Base-by-base conservation (phyloP, 2,113 vertebrate genomes). In the Tautogolabrus adspersus region DNA sequence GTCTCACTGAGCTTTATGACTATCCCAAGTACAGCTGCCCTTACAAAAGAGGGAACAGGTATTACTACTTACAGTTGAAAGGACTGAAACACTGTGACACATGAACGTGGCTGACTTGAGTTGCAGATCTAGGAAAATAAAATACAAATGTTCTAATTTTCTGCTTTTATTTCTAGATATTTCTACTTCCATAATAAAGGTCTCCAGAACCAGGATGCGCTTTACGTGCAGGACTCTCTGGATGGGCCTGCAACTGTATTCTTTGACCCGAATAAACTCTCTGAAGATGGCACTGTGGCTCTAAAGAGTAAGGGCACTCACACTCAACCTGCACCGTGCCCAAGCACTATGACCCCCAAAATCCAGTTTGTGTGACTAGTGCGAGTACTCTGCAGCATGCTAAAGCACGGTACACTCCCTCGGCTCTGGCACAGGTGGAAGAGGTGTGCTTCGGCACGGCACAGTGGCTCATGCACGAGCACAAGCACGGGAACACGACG, bases 11-110 rank as follows among this genome's bases (percentile, higher is more conserved):
- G 54, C 90, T 95, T 52, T 95, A 90, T n/a, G 91, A 95, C 88
- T 94, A 94, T 51, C 93, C 93, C 63, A 95, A 95, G 77, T 95
- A 93, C 86, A 94, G 94, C 92, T 95, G 94, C 66, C 94, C 94
- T 9, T 95, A 93, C 86, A 95, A 93, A 72, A 90, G 94, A 86
- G 94, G 93, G 18, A 65, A 78, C 4, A 91, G 91, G 93, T 94
- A 85, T 8, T 4, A 1, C 7, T 10, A 26, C 26, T 38, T 1
- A 65, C 51, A 10, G 22, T 44, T 5, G 34, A 49, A 44, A 10
- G 6, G 12, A 42, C 40, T 42, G 11, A 42, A 42, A 42, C 40
- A 42, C 30, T 34, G 30, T 34, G 30, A 6, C 30, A 34, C 30
- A 34, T 34, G 4, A 34, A 34, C 30, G 30, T 34, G 30, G 6